Base-by-base conservation (phyloP, 2,113 vertebrate genomes). In the Perca fluviatilis region DNA sequence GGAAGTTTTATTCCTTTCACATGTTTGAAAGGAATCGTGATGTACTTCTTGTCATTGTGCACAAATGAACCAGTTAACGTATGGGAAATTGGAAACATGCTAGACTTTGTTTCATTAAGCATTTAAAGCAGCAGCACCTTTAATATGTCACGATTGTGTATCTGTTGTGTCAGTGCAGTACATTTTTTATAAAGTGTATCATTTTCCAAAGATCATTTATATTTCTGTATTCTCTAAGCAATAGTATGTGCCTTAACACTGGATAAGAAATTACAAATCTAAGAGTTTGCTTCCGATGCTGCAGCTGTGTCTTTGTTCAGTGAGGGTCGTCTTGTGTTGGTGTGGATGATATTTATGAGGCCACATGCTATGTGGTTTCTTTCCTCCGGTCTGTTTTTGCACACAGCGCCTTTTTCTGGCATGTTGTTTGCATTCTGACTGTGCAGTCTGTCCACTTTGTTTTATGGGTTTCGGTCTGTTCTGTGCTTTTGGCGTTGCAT, bases 211-310 rank as follows among this genome's bases (percentile, higher is more conserved):
- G 72, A 72, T 82, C 83, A 74, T 89, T 66, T 88, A 76, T 88
- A 74, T 81, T 62, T 76, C 78, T 82, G 57, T 80, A 30, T 87
- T 86, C 84, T 86, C 60, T 57, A 82, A 88, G 82, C 75, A 86
- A 77, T 66, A 78, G 50, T 69, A 80, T 71, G 90, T 93, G 92
- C 94, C 92, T 94, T 92, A 93, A 95, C 95, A 96, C 95, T 96
- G 95, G 95, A 96, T 81, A 85, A 86, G 84, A 88, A 88, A 82
- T 83, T 74, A 74, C 74, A 82, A 70, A 84, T 72, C 50, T 12
- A 51, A 58, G 69, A 73, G 58, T 81, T 63, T 77, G 64, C 80
- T 60, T 14, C 43, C 60, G 65, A 86, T 83, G 77, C 84, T 82
- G 82, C 82, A 82, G 63, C 70, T 80, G 72, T 71, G 49, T 71